Evolutionary conservation across 2,113 vertebrate species (phyloP).

Genomic region (Lasiurus cinereus): DNA sequence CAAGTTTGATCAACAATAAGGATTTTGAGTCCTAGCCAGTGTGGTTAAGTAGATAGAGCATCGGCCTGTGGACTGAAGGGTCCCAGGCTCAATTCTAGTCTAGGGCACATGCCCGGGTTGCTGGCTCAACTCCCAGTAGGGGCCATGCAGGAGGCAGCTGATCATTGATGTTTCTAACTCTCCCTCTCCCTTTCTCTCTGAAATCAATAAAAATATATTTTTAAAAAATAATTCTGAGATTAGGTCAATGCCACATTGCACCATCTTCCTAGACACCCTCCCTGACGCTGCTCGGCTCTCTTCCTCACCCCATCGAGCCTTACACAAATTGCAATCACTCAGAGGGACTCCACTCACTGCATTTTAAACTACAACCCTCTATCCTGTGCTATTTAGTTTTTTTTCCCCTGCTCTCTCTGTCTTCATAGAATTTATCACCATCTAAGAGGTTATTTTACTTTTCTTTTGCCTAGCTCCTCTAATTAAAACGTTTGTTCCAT

Average conservation of each 20-base stretch:
- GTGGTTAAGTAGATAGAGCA: too few species aligned
- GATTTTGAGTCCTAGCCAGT: too few species aligned
- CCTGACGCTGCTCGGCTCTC: background rate
- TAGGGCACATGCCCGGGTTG: too few species aligned
- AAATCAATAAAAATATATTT: too few species aligned
- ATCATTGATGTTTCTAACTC: too few species aligned
- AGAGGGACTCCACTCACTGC: too few species aligned
- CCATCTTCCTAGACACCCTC: background rate
- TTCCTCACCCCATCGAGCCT: background rate
- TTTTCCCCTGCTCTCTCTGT: background rate
- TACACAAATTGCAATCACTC: background rate
- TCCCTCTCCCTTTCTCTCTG: too few species aligned
- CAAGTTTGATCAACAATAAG: background rate
- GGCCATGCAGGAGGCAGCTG: too few species aligned
- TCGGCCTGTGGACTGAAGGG: too few species aligned
- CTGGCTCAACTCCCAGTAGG: too few species aligned
- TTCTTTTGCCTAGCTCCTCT: background rate
- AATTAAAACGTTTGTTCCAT: background rate
- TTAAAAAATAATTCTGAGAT: background rate
- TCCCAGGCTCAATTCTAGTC: too few species aligned
- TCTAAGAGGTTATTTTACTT: background rate
- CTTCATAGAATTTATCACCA: background rate
- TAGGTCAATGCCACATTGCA: rapidly evolving
- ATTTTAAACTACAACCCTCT: background rate
- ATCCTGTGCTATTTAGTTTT: too few species aligned